A percentile compares a stretch with the other conserved stretches of the same genome.
phyloP scores from a whole-genome alignment of 1,140 invertebrate species.

The Sitodiplosis mosellana region DNA sequence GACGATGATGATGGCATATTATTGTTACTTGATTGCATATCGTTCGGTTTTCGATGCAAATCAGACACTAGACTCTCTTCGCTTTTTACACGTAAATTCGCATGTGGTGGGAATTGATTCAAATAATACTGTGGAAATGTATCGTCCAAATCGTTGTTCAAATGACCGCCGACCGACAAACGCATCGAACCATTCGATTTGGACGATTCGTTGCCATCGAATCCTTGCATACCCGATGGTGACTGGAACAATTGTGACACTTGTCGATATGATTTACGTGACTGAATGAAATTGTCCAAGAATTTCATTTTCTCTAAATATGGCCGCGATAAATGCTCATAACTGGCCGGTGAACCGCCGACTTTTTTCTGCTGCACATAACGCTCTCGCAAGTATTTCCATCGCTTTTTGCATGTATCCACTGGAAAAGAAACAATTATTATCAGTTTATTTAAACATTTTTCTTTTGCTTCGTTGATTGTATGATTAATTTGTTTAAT shows the following conservation, averaged over 20 bases:
- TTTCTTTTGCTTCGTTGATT: not conserved
- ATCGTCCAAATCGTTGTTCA: too few relatives aligned
- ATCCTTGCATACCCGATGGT: conserved; percentile 8
- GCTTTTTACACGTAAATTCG: too few relatives aligned
- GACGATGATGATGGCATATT: conserved; percentile 15
- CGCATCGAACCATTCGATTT: too few relatives aligned
- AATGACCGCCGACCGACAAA: too few relatives aligned
- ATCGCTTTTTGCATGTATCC: conserved; percentile 23
- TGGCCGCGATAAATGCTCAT: conserved; percentile 22
- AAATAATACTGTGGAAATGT: too few relatives aligned
- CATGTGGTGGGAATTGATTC: too few relatives aligned
- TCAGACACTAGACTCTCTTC: conserved; percentile 14
- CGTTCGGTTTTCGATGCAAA: conserved; percentile 20
- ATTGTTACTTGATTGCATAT: not conserved
- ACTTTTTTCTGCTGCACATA: conserved; percentile 23
- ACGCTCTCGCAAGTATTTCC: conserved; percentile 23
- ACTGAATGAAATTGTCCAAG: conserved; percentile 22
- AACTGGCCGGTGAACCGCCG: conserved; percentile 18
- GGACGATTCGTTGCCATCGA: too few relatives aligned
- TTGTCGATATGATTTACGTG: conserved; percentile 22
- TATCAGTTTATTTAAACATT: too few relatives aligned
- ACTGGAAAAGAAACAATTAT: conserved; percentile 12
- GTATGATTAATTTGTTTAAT: not conserved
- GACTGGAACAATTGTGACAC: conserved; percentile 21
- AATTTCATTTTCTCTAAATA: conserved; percentile 26